Conservation (phyloP, 2,797 vertebrate genomes). For the Paramormyrops hopkinsi region DNA sequence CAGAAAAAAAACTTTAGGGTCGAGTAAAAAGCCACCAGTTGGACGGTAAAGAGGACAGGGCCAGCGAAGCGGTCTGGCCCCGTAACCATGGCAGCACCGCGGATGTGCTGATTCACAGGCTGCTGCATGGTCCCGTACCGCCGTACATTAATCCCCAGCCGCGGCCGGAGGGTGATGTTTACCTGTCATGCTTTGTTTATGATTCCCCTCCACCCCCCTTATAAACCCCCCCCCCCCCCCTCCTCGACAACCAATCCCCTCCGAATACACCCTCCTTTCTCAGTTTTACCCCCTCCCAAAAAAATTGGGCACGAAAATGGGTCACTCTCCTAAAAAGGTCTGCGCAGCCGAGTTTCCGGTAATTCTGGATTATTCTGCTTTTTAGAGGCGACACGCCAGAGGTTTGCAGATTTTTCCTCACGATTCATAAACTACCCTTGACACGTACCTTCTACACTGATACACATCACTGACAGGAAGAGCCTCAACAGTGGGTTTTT, state of each 20-base stretch:
- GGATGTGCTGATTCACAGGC: neutral
- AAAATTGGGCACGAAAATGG: slow-evolving; percentile 46
- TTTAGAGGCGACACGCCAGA: neutral
- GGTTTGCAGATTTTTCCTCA: neutral
- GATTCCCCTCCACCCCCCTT: slow-evolving; percentile 47
- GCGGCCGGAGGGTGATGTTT: slow-evolving; percentile 57
- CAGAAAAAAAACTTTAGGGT: neutral
- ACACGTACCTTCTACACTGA: neutral
- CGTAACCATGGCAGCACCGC: neutral
- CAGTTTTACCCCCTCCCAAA: slow-evolving; percentile 14
- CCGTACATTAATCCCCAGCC: slow-evolving; percentile 51
- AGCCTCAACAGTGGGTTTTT: neutral
- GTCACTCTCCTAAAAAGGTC: slow-evolving; percentile 50
- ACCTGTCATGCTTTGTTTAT: slow-evolving; percentile 22
- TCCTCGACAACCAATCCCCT: neutral
- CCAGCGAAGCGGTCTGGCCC: neutral
- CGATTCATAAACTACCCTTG: neutral
- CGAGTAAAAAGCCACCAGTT: neutral
- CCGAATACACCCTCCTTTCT: slow-evolving; percentile 29
- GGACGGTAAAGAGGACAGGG: neutral
- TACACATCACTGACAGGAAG: neutral
- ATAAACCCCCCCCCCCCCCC: slow-evolving; percentile 21
- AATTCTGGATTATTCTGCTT: slow-evolving; percentile 56
- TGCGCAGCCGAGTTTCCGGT: slow-evolving; percentile 52
- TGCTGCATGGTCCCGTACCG: slow-evolving; percentile 47